Percentiles rank a stretch among this genome's conserved stretches.
phyloP scores from a whole-genome alignment of 2,797 vertebrate species.

The Chromis chromis region DNA sequence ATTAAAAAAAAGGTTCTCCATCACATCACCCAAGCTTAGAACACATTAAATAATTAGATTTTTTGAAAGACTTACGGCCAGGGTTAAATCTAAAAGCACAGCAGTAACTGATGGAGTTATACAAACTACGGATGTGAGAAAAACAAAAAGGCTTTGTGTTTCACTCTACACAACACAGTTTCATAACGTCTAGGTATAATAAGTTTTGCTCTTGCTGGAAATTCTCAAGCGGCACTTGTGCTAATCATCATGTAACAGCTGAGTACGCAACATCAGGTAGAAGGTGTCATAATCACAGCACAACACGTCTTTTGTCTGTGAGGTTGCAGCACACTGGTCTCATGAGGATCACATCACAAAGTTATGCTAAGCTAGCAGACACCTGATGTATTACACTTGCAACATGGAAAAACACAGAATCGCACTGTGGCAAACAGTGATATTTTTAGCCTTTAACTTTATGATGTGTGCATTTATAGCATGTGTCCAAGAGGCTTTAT shows the following conservation, averaged over 20 bases:
- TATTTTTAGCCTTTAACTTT: neutral
- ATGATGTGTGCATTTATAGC: neutral
- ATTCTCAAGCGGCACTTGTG: conserved; percentile 23
- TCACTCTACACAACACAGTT: conserved; percentile 12
- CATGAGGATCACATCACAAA: conserved; percentile 27
- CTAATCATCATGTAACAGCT: conserved; percentile 41
- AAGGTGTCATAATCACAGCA: conserved; percentile 55
- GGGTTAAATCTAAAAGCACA: conserved; percentile 22
- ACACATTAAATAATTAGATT: no score
- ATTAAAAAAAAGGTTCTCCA: no score
- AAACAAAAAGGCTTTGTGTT: conserved; percentile 46
- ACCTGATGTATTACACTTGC: conserved; percentile 26
- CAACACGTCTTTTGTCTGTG: conserved; percentile 65
- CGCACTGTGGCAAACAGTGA: neutral
- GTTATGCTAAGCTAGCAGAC: conserved; percentile 40
- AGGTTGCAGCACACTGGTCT: conserved; percentile 28
- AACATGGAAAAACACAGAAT: conserved; percentile 10
- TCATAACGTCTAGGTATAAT: conserved; percentile 29
- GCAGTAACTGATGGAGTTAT: neutral
- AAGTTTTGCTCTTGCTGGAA: conserved; percentile 20
- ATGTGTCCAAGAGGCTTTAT: neutral
- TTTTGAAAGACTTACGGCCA: conserved; percentile 21
- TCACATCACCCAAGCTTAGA: neutral
- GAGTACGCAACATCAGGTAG: conserved; percentile 13
- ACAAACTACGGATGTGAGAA: neutral